Evolutionary conservation across 1,140 invertebrate genomes (phyloP).

Genomic region (Microplitis mediator): DNA sequence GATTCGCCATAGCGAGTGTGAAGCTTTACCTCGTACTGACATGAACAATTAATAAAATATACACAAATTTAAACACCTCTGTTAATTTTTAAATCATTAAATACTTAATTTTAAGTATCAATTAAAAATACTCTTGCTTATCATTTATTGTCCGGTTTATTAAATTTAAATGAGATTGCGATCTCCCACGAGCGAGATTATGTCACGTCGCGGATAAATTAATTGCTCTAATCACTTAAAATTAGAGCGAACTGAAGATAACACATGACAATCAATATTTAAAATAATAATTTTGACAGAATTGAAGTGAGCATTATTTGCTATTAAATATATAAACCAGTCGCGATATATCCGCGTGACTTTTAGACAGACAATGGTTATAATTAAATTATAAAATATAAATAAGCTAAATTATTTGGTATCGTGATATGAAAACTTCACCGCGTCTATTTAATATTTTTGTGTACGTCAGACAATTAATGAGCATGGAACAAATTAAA

Average conservation of each 20-base stretch:
- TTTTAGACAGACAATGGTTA: conserved; percentile 9
- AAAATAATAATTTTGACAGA: background rate
- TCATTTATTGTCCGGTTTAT: too few relatives aligned
- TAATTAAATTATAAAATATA: background rate
- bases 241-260: conserved; percentile 1
- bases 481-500: conserved; percentile 39
- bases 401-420: background rate
- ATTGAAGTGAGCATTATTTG: conserved; percentile 8
- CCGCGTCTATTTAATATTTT: background rate
- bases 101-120: too few relatives aligned
- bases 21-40: conserved; percentile 39
- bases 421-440: background rate
- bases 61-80: too few relatives aligned
- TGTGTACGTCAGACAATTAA: background rate
- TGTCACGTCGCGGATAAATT: background rate
- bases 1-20: conserved; percentile 50
- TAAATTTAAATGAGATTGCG: background rate
- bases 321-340: conserved; percentile 25
- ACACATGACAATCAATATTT: conserved; percentile 22
- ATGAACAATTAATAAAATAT: conserved; percentile 41
- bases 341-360: conserved; percentile 7
- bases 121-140: background rate
- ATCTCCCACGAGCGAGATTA: background rate
- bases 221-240: background rate
- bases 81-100: conserved; percentile 3